Percentiles rank a stretch among this genome's conserved stretches.
Evolutionary conservation across 2,888 invertebrate species (phyloP).

Genomic region (Oxytorus armatus): DNA sequence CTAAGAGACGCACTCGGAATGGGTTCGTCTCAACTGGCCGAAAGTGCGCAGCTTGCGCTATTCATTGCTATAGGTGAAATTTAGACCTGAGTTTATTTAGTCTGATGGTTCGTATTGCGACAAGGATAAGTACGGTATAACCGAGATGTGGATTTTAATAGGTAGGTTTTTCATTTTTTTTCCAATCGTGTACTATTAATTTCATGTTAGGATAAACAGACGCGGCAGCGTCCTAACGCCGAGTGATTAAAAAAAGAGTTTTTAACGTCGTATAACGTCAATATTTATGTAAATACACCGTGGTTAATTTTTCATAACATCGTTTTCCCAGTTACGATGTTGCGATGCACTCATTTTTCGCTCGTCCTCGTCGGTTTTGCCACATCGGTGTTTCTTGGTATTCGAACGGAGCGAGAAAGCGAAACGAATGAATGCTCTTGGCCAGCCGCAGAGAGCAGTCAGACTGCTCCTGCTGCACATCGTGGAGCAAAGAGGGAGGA

Average conservation of each 20-base stretch:
- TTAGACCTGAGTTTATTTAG: slow-evolving; percentile 1
- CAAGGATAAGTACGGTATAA: not conserved
- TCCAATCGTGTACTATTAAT: slow-evolving; percentile 2
- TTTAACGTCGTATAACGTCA: too few relatives aligned
- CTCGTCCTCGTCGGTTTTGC: slow-evolving; percentile 6
- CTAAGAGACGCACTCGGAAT: not conserved
- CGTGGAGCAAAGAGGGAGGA: slow-evolving; percentile 46
- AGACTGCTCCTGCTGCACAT: slow-evolving; percentile 38
- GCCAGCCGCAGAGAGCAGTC: slow-evolving; percentile 50
- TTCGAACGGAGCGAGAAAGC: slow-evolving; percentile 29
- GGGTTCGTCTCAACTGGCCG: slow-evolving; percentile 1
- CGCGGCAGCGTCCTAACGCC: too few relatives aligned
- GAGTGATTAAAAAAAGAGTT: too few relatives aligned
- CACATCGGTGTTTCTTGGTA: slow-evolving; percentile 51
- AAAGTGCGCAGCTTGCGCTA: slow-evolving; percentile 35
- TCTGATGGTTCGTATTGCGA: not conserved
- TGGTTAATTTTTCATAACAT: slow-evolving; percentile 50
- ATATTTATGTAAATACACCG: not conserved
- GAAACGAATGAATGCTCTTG: slow-evolving; percentile 52
- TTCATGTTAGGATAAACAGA: too few relatives aligned
- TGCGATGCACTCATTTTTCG: slow-evolving; percentile 28
- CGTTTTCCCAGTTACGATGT: slow-evolving; percentile 55
- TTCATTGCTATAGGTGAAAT: slow-evolving; percentile 34
- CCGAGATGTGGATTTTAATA: not conserved
- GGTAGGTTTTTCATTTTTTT: slow-evolving; percentile 10